Evolutionary conservation across 2,797 vertebrate species (phyloP).

Genomic region (Anniella stebbinsi): DNA sequence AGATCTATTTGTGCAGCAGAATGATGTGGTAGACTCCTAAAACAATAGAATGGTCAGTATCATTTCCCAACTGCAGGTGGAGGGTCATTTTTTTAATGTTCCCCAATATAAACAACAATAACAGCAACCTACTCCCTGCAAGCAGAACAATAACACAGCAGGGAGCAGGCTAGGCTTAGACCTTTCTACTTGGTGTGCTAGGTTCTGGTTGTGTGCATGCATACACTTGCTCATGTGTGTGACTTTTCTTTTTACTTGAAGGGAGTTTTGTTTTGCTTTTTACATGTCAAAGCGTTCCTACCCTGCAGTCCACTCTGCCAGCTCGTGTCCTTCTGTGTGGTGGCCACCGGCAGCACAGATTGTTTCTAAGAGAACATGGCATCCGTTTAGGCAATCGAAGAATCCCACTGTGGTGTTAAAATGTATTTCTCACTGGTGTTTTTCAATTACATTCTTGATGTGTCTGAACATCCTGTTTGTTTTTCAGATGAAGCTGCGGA

Average conservation of each 20-base stretch:
- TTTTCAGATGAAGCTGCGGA: neutral
- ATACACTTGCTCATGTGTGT: neutral
- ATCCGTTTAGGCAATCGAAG: neutral
- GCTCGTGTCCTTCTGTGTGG: neutral
- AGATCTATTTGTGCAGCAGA: neutral
- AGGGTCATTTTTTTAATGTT: neutral
- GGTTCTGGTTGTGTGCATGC: no score
- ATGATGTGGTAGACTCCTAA: neutral
- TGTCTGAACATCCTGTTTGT: constrained; percentile 6
- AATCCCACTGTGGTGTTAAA: neutral
- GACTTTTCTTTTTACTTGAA: neutral
- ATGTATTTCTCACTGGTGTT: neutral
- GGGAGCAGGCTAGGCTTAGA: neutral
- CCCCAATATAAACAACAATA: neutral
- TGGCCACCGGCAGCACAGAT: neutral
- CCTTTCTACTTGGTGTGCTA: neutral
- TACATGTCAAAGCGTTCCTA: no score
- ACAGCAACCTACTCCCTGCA: neutral
- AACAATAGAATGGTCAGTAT: neutral
- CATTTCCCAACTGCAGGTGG: neutral
- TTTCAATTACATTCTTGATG: neutral
- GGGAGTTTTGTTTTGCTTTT: neutral
- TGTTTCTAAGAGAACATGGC: neutral
- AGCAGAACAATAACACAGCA: neutral
- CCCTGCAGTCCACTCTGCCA: neutral